Base-by-base conservation (phyloP, 1,140 invertebrate species). In the Microplitis demolitor region DNA sequence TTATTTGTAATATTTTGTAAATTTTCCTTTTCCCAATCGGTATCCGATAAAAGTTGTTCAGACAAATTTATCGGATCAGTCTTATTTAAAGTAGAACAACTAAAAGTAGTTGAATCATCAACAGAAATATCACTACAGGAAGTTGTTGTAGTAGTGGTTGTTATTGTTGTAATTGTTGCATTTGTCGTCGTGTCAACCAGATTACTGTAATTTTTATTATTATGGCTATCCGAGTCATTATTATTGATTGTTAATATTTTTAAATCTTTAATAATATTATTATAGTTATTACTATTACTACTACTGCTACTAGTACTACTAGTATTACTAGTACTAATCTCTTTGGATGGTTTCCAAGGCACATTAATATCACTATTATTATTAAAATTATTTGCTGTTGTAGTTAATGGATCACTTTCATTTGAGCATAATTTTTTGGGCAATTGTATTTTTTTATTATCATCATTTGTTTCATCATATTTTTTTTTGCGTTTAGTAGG, bases 151-250 rank as follows among this genome's bases (percentile, higher is more conserved):
- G 45, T 45, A 71, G 24, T 3, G 4, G 56, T 24, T 54, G 13
- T 54, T n/a, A n/a, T n/a, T 39, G 37, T 39, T 39, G 37, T 39
- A 6, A 9, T 39, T 45, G 8, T 9, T 45, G 39, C 2, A 9
- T 87, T 82, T 74, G 82, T 79, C 8, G 79, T 70, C 34, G 78
- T 78, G 11, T 88, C 87, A 2, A 87, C 89, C 76, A 91, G 88
- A 83, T 94, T 92, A 83, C 94, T 94, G 0, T 92, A 91, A 0
- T 93, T 93, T 4, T 92, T 93, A 73, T 92, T 94, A 79, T 45
- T 45, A 11, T 45, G 8, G 11, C 11, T 45, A 6, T 11, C 39
- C 39, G 11, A 45, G 8, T 45, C 39, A 45, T 45, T 45, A 8
- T 71, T 71, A 63, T 39, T 63, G 5, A 39, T 50, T 39, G 13